Evolutionary conservation across 2,113 vertebrate species (phyloP).

Genomic region (Marmota flaviventris): DNA sequence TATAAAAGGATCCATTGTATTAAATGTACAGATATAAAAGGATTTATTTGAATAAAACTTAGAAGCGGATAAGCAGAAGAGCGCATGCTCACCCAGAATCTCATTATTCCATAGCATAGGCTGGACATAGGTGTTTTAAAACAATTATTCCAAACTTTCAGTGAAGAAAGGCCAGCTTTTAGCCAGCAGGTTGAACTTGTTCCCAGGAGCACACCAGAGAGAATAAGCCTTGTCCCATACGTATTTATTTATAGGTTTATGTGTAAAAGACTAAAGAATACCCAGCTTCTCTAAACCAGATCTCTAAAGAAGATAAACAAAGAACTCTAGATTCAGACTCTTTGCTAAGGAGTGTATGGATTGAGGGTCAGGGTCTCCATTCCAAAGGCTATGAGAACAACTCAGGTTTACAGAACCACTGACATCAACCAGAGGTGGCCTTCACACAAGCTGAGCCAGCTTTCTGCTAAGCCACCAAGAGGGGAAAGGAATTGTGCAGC

Average conservation of each 20-base stretch:
- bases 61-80: background rate
- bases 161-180: background rate
- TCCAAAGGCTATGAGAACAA: background rate
- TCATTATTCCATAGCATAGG: background rate
- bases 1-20: background rate
- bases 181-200: background rate
- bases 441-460: background rate
- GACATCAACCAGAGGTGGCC: background rate
- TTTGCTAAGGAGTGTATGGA: background rate
- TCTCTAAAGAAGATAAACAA: background rate
- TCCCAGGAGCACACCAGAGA: background rate
- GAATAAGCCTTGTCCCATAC: background rate
- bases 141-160: background rate
- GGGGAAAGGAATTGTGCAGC: background rate
- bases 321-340: background rate
- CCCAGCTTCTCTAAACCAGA: background rate
- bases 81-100: background rate
- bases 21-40: background rate
- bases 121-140: background rate
- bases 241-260: background rate
- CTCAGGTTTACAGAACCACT: background rate
- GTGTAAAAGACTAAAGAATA: background rate
- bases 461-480: background rate
- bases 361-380: background rate
- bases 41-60: background rate